Evolutionary conservation across 1,140 invertebrate species (phyloP), one percentile per base, ranked within the genome.

Genomic region (Drosophila nannoptera): DNA sequence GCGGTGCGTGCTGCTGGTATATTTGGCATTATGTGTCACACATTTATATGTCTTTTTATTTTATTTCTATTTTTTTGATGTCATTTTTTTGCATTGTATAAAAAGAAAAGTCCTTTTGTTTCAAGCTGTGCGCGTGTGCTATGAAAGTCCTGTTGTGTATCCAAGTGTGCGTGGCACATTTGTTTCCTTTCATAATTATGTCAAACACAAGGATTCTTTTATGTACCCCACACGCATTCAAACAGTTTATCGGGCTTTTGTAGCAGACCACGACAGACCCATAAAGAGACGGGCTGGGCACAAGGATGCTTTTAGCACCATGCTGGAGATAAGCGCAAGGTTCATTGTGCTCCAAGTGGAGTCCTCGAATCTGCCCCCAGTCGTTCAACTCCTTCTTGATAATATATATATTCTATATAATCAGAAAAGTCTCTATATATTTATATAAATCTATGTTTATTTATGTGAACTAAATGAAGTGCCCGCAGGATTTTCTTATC

Each of bases 121-220:
- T 64, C 50, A 74, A 67, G 48, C 60, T 70, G 65, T 78, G 70
- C 69, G 73, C 72, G 62, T 82, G 71, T 72, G 66, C 70, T 82
- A 60, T 49, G 64, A 68, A 69, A 66, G 66, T 73, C 54, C 54
- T 53, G 62, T 38, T 46, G 59, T 61, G 40, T 67, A 59, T 69
- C n/a, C 62, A 46, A 55, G 67, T 71, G 63, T 69, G 54, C 56
- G 59, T 77, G 77, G 48, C 81, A 77, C 77, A 84, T 84, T 84
- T 86, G 80, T 77, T 80, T 86, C 77, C 81, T 81, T 84, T 84
- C 72, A 86, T 86, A 81, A 81, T 75, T 86, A 86, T 84, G 80
- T 84, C 80, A 84, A 83, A 73, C 75, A 77, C 80, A 86, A 83
- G 77, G 71, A 80, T 80, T 84, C 59, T 73, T 69, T 78, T 84